Conservation (phyloP, 2,797 vertebrate genomes). For the Spondyliosoma cantharus region DNA sequence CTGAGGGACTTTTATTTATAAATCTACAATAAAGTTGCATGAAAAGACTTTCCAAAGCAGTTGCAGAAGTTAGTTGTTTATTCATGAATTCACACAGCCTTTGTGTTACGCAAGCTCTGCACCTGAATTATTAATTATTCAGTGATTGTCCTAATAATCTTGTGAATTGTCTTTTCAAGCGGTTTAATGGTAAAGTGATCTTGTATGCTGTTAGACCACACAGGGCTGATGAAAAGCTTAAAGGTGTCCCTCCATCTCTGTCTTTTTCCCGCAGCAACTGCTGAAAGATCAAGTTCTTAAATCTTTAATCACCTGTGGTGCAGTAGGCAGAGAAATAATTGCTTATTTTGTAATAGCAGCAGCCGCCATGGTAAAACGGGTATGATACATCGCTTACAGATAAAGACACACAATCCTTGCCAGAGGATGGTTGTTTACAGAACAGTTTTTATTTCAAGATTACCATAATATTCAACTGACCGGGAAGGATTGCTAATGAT, state of each 20-base stretch:
- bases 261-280: conserved; percentile 59
- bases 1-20: conserved; percentile 49
- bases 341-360: conserved; percentile 77
- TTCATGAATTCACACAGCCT: conserved; percentile 37
- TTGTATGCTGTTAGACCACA: conserved; percentile 34
- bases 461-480: conserved; percentile 19
- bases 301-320: conserved; percentile 83
- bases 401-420: conserved; percentile 25
- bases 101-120: conserved; percentile 12
- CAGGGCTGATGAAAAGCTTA: conserved; percentile 49
- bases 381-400: conserved; percentile 51
- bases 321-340: conserved; percentile 79
- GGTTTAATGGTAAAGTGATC: conserved; percentile 32
- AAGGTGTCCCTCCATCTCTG: conserved; percentile 62
- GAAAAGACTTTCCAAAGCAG: conserved; percentile 33
- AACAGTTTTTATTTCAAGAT: conserved; percentile 34
- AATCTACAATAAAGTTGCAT: conserved; percentile 41
- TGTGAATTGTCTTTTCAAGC: conserved; percentile 41
- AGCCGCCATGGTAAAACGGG: conserved; percentile 58
- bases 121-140: conserved; percentile 51
- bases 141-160: conserved; percentile 35
- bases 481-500: conserved; percentile 35
- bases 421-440: conserved; percentile 39
- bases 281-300: conserved; percentile 75
- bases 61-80: conserved; percentile 45